Percentiles rank a stretch among this genome's conserved stretches.
Conservation (phyloP, 2,113 vertebrate species). For the Ammospiza caudacuta region DNA sequence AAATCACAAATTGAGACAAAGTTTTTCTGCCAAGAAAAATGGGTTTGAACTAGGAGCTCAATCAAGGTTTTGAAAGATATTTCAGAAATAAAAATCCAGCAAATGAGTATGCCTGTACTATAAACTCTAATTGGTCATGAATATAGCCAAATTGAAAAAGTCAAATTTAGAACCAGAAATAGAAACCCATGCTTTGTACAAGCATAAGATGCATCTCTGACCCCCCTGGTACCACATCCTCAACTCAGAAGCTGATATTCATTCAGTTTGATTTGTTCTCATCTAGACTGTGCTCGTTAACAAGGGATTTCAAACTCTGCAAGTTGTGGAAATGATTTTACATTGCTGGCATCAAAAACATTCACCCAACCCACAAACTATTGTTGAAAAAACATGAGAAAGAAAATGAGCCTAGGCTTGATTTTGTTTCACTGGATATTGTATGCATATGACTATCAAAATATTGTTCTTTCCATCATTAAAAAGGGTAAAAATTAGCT, state of each 20-base stretch:
- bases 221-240: neutral
- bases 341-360: fast-evolving
- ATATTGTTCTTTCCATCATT: neutral
- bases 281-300: neutral
- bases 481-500: neutral
- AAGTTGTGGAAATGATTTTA: neutral
- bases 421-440: neutral
- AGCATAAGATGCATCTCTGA: neutral
- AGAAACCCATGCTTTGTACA: neutral
- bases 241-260: neutral
- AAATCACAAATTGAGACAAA: neutral
- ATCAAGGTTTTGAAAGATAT: neutral
- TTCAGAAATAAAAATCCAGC: neutral
- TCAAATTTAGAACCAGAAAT: neutral
- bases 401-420: neutral
- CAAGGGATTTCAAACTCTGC: neutral
- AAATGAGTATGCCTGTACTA: neutral
- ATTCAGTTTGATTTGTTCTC: neutral
- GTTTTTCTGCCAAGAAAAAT: neutral
- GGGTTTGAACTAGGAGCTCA: neutral
- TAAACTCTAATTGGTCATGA: neutral
- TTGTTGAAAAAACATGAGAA: neutral
- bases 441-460: neutral
- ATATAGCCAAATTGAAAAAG: neutral
- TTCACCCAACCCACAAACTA: neutral